These are phyloP conservation scores for Cataglyphis cursor DNA, from an alignment of 2,888 invertebrate species.

Conservation along the genomic window DNA sequence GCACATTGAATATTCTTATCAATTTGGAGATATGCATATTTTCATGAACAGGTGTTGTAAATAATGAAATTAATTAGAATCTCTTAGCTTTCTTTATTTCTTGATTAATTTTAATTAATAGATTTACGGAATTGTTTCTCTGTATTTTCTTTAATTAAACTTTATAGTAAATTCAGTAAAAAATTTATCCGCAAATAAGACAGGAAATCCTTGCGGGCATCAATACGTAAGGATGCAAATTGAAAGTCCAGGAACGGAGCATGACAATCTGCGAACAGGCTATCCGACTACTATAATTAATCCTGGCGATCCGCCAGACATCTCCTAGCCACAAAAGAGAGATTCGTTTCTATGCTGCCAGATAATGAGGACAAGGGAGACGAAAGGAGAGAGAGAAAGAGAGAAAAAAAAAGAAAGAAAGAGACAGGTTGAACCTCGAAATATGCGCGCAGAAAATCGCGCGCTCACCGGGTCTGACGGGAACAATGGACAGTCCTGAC, in stretches of 20 bases:
- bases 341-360: constrained; percentile 39
- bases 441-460: constrained; percentile 68
- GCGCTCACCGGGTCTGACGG: constrained; percentile 46
- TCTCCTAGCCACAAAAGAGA: constrained; percentile 55
- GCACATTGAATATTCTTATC: background rate
- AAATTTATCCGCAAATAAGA: background rate
- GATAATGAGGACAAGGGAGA: constrained; percentile 55
- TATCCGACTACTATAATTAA: constrained; percentile 74
- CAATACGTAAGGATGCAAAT: constrained; percentile 30
- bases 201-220: constrained; percentile 6
- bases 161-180: background rate
- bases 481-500: constrained; percentile 65
- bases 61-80: background rate
- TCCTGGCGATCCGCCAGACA: constrained; percentile 76
- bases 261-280: constrained; percentile 39
- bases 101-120: background rate
- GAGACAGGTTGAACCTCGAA: constrained; percentile 49
- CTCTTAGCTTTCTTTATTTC: background rate
- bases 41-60: background rate
- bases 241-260: constrained; percentile 32
- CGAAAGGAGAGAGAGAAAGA: constrained; percentile 47
- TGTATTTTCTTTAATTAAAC: background rate
- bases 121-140: background rate
- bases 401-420: background rate
- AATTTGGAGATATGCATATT: background rate